Percentiles rank a stretch among this genome's conserved stretches.
Evolutionary conservation across 2,113 vertebrate species (phyloP).

Genomic region (Alexandromys fortis): DNA sequence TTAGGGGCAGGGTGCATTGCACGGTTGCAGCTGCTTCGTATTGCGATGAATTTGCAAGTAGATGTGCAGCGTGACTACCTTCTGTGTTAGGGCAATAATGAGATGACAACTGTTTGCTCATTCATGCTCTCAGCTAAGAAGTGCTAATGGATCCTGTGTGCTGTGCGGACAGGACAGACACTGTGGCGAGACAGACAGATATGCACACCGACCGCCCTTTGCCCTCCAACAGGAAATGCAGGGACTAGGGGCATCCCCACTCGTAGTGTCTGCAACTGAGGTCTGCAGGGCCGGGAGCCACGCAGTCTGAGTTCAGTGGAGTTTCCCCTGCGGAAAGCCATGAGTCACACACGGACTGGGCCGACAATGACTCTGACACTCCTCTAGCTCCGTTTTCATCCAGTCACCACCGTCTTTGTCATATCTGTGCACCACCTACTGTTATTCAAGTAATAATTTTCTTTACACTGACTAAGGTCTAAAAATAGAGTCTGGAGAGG

Average conservation of each 20-base stretch:
- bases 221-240: accelerated
- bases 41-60: not conserved
- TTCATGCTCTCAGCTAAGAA: not conserved
- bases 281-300: not conserved
- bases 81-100: not conserved
- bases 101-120: not conserved
- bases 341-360: not conserved
- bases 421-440: not conserved
- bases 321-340: not conserved
- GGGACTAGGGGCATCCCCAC: not conserved
- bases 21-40: not conserved
- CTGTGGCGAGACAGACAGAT: not conserved
- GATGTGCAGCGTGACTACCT: not conserved
- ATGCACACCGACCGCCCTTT: not conserved
- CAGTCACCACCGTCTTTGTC: not conserved
- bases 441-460: not conserved
- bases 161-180: not conserved
- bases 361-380: not conserved
- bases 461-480: conserved; percentile 20
- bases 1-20: not conserved
- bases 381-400: not conserved
- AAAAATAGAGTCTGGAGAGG: not conserved
- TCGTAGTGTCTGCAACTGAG: not conserved
- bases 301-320: not conserved
- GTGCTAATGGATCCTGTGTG: not conserved